These are phyloP conservation scores for Palaemon carinicauda DNA, from an alignment of 1,140 invertebrate species.

Conservation along the genomic window DNA sequence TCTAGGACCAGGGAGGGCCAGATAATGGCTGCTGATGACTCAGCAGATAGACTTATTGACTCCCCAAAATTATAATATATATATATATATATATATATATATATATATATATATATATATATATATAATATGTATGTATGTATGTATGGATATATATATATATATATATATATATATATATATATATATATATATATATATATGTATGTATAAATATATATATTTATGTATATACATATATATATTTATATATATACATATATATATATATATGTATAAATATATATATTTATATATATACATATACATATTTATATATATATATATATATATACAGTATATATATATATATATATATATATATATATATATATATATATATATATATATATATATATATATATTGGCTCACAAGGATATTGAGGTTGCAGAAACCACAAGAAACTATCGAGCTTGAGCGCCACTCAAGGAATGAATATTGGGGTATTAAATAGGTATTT, in stretches of 20 bases:
- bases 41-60: too few relatives aligned
- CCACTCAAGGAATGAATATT: too few relatives aligned
- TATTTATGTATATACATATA: neutral
- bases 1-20: too few relatives aligned
- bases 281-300: too few relatives aligned
- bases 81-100: neutral
- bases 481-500: too few relatives aligned
- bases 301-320: too few relatives aligned
- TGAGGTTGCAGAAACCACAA: too few relatives aligned
- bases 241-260: neutral
- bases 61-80: too few relatives aligned
- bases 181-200: neutral
- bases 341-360: neutral
- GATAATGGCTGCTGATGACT: too few relatives aligned
- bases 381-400: too few relatives aligned
- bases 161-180: neutral
- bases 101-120: neutral
- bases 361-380: neutral
- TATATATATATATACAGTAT: neutral
- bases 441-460: too few relatives aligned
- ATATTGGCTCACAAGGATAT: too few relatives aligned
- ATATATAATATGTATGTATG: neutral
- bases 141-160: neutral
- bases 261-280: neutral
- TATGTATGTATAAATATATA: neutral